phyloP scores from a whole-genome alignment of 2,797 vertebrate genomes.

The Ctenopoma multispine region DNA sequence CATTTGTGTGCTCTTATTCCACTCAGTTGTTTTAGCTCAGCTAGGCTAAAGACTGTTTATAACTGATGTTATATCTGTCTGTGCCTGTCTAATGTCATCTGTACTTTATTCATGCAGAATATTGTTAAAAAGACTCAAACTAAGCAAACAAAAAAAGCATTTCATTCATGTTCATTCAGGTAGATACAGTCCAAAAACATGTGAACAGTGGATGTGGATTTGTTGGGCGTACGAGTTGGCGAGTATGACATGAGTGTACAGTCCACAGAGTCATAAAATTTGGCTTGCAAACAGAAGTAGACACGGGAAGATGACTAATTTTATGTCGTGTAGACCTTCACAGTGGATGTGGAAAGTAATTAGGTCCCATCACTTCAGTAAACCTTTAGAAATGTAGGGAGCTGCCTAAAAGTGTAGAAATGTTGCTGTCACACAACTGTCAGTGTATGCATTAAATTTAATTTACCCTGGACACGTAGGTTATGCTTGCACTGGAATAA shows the following conservation, averaged over 20 bases:
- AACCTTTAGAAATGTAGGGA: background rate
- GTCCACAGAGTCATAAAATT: slow-evolving; percentile 10
- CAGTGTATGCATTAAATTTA: background rate
- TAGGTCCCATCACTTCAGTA: background rate
- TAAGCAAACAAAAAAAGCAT: no score
- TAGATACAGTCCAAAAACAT: background rate
- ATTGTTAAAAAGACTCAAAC: no score
- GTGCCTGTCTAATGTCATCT: no score
- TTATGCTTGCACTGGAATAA: background rate
- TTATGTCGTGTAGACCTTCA: slow-evolving; percentile 17
- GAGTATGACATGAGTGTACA: background rate
- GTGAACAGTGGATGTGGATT: background rate
- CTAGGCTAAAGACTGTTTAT: slow-evolving; percentile 11
- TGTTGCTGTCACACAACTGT: background rate
- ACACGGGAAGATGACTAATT: background rate
- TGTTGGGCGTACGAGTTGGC: background rate
- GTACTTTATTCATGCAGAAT: no score
- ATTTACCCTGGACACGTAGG: background rate
- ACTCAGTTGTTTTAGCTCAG: slow-evolving; percentile 11
- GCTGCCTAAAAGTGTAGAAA: background rate
- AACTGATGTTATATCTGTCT: no score
- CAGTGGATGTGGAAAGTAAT: background rate
- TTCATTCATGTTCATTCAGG: no score
- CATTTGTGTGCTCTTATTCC: no score
- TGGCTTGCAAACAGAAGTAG: slow-evolving; percentile 2